Percentiles rank a stretch among this genome's conserved stretches.
These are phyloP conservation scores for Zonotrichia leucophrys DNA, from an alignment of 2,113 vertebrate species.

Conservation along the genomic window DNA sequence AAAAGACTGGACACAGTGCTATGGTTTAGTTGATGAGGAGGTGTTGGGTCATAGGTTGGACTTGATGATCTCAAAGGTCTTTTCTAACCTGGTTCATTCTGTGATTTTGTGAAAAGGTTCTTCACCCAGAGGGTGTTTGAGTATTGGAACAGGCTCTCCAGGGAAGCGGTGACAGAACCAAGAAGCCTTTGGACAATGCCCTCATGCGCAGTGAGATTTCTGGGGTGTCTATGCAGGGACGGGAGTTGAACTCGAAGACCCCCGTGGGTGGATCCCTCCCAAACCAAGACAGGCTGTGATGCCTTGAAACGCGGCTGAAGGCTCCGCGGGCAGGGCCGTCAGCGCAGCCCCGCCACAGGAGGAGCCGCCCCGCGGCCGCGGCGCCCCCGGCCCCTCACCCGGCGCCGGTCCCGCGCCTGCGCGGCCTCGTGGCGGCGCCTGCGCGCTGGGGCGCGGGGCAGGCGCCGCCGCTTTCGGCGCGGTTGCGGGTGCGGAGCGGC, in stretches of 20 bases:
- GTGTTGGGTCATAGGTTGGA: neutral
- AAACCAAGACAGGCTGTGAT: fast-evolving
- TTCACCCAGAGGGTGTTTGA: neutral
- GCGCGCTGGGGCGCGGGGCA: neutral
- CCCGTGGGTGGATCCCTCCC: no score
- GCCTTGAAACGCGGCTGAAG: fast-evolving
- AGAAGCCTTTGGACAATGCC: neutral
- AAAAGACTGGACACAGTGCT: neutral
- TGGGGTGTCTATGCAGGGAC: neutral
- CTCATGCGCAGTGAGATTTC: neutral
- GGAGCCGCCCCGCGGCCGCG: fast-evolving
- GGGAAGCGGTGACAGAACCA: neutral
- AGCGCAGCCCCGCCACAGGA: fast-evolving
- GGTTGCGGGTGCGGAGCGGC: neutral
- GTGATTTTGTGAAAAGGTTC: neutral
- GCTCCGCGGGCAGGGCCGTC: fast-evolving
- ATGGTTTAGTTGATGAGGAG: neutral
- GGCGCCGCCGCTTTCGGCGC: neutral
- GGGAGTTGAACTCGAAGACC: no score
- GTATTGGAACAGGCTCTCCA: neutral
- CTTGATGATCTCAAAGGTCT: neutral
- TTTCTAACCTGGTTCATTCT: neutral
- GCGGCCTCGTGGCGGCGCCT: neutral
- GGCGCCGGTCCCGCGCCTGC: neutral
- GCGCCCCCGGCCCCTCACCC: fast-evolving